Evolutionary conservation across 1,140 invertebrate species (phyloP).

Genomic region (Steinernema khuongi): DNA sequence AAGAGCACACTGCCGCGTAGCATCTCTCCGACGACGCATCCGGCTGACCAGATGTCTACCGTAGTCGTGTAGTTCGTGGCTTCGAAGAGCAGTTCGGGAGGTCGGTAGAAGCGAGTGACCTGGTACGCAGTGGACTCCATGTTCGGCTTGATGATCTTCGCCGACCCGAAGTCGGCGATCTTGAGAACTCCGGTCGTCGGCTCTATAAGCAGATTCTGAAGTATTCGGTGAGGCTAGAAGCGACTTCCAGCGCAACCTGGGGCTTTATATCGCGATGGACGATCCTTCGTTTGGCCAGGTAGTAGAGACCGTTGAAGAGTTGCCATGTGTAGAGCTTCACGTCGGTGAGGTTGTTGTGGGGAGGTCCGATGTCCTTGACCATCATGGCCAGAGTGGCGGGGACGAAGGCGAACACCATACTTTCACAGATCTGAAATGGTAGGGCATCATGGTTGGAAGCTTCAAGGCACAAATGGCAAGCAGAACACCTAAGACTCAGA

Average conservation of each 20-base stretch:
- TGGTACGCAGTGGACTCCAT: conserved; percentile 33
- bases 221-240: background rate
- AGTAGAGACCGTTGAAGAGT: conserved; percentile 46
- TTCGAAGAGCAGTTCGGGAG: conserved; percentile 47
- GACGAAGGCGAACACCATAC: conserved; percentile 47
- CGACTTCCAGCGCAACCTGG: background rate
- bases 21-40: conserved; percentile 93
- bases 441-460: background rate
- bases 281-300: conserved; percentile 28
- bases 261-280: conserved; percentile 20
- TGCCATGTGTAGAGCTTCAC: conserved; percentile 52
- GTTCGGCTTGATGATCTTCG: conserved; percentile 38
- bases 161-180: conserved; percentile 51
- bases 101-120: conserved; percentile 48
- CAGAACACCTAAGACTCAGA: no score
- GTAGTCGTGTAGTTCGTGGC: conserved; percentile 30
- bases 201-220: conserved; percentile 42
- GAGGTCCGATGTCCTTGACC: conserved; percentile 22
- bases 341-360: conserved; percentile 31
- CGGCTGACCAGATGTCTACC: conserved; percentile 91
- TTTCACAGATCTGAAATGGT: conserved; percentile 42
- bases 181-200: conserved; percentile 40
- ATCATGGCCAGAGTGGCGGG: conserved; percentile 34
- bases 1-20: conserved; percentile 79
- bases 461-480: no score